Evolutionary conservation across 2,113 vertebrate genomes (phyloP), one percentile per base, ranked within the genome.

Genomic region (Tonatia bakeri): DNA sequence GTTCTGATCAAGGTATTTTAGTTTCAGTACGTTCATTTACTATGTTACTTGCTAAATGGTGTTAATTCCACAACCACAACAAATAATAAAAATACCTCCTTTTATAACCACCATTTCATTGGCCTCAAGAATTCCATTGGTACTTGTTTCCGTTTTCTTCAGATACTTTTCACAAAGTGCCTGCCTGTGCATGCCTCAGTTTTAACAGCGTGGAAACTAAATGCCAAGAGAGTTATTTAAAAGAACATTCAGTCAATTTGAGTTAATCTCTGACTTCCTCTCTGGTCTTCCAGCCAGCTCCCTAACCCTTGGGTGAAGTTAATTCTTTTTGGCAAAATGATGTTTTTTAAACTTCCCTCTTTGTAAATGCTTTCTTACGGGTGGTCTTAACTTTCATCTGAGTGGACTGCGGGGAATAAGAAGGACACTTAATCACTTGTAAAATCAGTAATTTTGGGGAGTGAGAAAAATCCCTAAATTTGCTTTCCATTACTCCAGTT

Each of bases 331-430:
- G 96, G 92, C 85, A 95, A 94, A 95, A 95, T 26, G 56, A 36
- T 77, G 54, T 89, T 96, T 91, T 94, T 94, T 77, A 91, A 80
- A 88, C 79, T 94, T 86, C 40, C 94, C 43, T 93, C 83, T 31
- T 84, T 45, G 45, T 91, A 94, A 83, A 65, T 82, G 73, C 69
- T 83, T 94, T 95, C 87, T 65, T 59, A 89, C 67, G 85, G 97
- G 95, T 97, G 96, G 97, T 97, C 96, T 95, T 88, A 69, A 69
- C 45, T 95, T 97, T 97, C 73, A 91, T 96, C 54, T 87, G 61
- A 94, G 52, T 22, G 45, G 24, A 56, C 73, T 95, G 24, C 9
- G 26, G 73, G 52, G 73, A 94, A 56, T 10, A 56, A 94, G 84
- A 52, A 77, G 43, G 84, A 87, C 61, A 79, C 24, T 94, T 93